phyloP scores from a whole-genome alignment of 2,113 vertebrate species.

The Solea solea region DNA sequence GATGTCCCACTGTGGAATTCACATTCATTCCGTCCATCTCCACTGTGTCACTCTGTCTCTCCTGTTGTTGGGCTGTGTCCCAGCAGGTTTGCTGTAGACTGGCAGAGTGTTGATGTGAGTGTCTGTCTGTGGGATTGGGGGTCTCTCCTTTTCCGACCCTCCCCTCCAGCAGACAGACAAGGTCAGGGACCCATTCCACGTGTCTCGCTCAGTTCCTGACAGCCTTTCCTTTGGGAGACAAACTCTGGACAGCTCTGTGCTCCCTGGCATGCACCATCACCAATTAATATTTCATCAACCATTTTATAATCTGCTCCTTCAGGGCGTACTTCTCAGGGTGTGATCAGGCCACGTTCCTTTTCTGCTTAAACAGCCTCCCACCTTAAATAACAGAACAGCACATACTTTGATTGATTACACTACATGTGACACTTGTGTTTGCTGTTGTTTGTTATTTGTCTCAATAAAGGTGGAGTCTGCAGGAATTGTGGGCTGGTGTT shows the following conservation, averaged over 20 bases:
- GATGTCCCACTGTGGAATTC: neutral
- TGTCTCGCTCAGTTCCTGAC: constrained; percentile 76
- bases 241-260: constrained; percentile 65
- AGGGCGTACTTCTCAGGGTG: constrained; percentile 35
- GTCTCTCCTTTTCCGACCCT: constrained; percentile 62
- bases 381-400: constrained; percentile 10
- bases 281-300: constrained; percentile 85
- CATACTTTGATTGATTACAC: neutral
- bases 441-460: neutral
- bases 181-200: constrained; percentile 79
- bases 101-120: constrained; percentile 75
- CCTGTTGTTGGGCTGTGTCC: constrained; percentile 49
- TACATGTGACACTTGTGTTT: neutral
- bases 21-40: constrained; percentile 15
- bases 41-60: constrained; percentile 30
- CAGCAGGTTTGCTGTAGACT: constrained; percentile 66
- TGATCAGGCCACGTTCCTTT: constrained; percentile 45
- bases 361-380: constrained; percentile 18
- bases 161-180: constrained; percentile 80
- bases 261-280: constrained; percentile 67
- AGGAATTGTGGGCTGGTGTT: too few species aligned
- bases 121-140: constrained; percentile 69
- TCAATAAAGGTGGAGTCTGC: neutral
- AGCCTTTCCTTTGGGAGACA: constrained; percentile 77
- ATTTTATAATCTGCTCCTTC: constrained; percentile 66